Evolutionary conservation across 2,888 invertebrate species (phyloP), one percentile per base, ranked within the genome.

Genomic region (Polymixis lichenea): DNA sequence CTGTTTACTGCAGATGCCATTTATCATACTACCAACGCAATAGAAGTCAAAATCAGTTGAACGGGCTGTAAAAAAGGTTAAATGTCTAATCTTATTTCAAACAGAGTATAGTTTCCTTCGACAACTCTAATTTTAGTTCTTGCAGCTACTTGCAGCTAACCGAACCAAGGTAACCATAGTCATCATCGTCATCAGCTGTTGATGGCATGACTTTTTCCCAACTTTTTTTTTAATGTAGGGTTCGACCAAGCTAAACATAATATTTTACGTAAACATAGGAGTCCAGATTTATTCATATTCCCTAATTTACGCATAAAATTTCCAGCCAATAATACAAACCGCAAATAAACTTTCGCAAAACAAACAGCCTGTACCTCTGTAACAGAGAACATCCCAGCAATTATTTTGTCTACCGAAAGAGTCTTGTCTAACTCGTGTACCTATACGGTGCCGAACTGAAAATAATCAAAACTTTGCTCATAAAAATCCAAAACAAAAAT

Each of bases 401-500:
- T 94, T 93, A 94, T 94, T 94, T 88, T 89, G 89, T 90, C 91
- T 90, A 91, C 92, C 92, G 92, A 87, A 93, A 91, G 87, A 87
- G 88, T 86, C 84, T 80, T 82, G 90, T 91, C 66, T 92, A 91
- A 93, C 92, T 91, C 89, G 72, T 80, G 89, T 93, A 94, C 94
- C 92, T 95, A 95, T 93, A 93, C 91, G 91, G 91, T 94, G 92
- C 92, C 92, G 93, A 95, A 96, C 96, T 96, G 95, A 95, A 96
- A 96, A 96, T 96, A 96, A 96, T 96, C 96, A 96, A 96, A 96
- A 96, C 96, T 96, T 96, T 95, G 85, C 95, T 94, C 96, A 96
- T 96, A 96, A 96, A 96, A 96, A 96, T 96, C 96, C 95, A 95
- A 96, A 96, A 96, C 96, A 96, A 96, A 96, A 96, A 96, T 96